These are phyloP conservation scores for Phyto melanocephala DNA, from an alignment of 2,888 invertebrate species.

Conservation along the genomic window DNA sequence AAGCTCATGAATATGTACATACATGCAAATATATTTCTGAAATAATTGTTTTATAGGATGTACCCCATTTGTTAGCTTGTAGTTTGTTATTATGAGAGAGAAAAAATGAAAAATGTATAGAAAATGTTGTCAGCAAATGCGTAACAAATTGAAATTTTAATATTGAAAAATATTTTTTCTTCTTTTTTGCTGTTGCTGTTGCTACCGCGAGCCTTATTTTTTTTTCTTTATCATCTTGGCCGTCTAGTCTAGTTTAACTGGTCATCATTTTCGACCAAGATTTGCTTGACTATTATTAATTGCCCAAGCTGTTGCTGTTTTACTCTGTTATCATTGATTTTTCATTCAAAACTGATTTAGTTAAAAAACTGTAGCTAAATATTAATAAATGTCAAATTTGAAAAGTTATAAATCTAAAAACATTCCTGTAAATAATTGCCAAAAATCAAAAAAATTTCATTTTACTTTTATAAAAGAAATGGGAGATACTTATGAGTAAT, in stretches of 20 bases:
- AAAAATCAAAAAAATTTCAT: slow-evolving; percentile 10
- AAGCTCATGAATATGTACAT: too few species aligned
- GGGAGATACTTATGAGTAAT: too few species aligned
- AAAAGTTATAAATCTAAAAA: slow-evolving; percentile 29
- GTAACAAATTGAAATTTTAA: slow-evolving; percentile 66
- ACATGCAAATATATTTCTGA: slow-evolving; percentile 29
- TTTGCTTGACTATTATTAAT: slow-evolving; percentile 51
- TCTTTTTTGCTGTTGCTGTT: too few species aligned
- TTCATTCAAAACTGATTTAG: slow-evolving; percentile 44
- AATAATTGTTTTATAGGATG: background rate
- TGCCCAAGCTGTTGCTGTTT: slow-evolving; percentile 27
- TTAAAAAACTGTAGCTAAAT: slow-evolving; percentile 27
- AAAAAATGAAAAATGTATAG: slow-evolving; percentile 49
- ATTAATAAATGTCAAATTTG: slow-evolving; percentile 43
- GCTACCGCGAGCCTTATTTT: slow-evolving; percentile 15
- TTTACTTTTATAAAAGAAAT: background rate
- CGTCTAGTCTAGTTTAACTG: slow-evolving; percentile 57
- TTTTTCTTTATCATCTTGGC: slow-evolving; percentile 21
- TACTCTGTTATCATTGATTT: too few species aligned
- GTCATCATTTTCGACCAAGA: slow-evolving; percentile 43
- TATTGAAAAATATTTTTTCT: slow-evolving; percentile 57
- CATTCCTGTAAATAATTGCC: background rate
- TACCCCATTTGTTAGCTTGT: slow-evolving; percentile 33
- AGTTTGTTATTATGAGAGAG: slow-evolving; percentile 18
- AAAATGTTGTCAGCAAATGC: slow-evolving; percentile 67